Base-by-base conservation (phyloP, 2,888 invertebrate genomes). In the Saturnia pavonia region DNA sequence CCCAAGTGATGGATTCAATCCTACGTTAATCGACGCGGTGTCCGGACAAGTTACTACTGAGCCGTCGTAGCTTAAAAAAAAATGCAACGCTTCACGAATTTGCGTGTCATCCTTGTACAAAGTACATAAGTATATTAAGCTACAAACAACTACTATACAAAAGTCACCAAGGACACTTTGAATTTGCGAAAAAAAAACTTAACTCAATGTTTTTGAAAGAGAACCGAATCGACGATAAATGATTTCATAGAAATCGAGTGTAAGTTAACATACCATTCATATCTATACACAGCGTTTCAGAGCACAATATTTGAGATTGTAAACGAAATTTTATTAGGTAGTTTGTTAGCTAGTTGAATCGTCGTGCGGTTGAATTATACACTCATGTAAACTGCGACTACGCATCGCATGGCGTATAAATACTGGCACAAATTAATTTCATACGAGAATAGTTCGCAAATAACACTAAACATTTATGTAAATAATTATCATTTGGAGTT, bases 301-400 rank as follows among this genome's bases (percentile, higher is more conserved):
- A 22, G 54, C 68, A 25, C 40, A 68, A 48, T 40, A 65, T 68
- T 54, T 68, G 51, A 68, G 51, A 68, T 51, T 68, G 54, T 68
- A 68, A 68, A 68, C 68, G 19, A n/a, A 22, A 51, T 68, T 68
- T 68, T 68, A 68, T 68, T 68, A 54, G 68, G 68, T 68, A 68
- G 68, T 68, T 68, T 68, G 68, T 54, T 68, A 40, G 68, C 22
- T 51, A 14, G 68, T 54, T 34, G 51, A 54, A 68, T 54, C 40
- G 54, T 51, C 54, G 19, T 65, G 65, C 65, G 65, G 65, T 65
- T 22, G 65, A 65, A 65, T 65, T 65, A 65, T 65, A 40, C 40
- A 40, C 65, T 65, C 65, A 16, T 40, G 65, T 65, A 65, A 65
- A 40, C 65, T 40, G 34, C 34, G 65, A 65, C 40, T 63, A 40